Evolutionary conservation across 1,140 invertebrate species (phyloP), one percentile per base, ranked within the genome.

Genomic region (Liolophura sinensis): DNA sequence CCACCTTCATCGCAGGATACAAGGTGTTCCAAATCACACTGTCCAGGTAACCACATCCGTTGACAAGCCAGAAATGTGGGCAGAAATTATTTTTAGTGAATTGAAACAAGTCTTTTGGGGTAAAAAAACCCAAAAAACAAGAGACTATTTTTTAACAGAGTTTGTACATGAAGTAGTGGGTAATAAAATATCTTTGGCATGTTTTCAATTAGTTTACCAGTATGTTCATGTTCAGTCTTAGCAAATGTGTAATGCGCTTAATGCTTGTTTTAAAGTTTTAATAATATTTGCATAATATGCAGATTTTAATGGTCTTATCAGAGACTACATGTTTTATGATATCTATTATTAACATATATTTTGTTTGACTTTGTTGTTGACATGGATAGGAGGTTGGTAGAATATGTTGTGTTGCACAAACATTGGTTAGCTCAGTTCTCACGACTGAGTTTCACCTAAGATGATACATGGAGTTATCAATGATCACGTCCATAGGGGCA

Each of bases 1-100:
- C 96, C 6, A 96, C 96, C 5, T 98, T 96, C 77, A 98, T 98
- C 80, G 95, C 95, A 70, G 95, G 95, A 40, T 97, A 98, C 82
- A 94, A 96, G 82, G 96, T 92, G 0, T 98, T 96, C 83, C 96
- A 98, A 89, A 97, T 98, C 64, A 93, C 94, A 52, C 85, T 98
- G 46, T 95, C 95, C 15, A 90, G 91, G 91, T 92, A 81, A 63
- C 58, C 63, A 15, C n/a, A 22, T 52, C 76, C 16, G 24, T 48
- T 57, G 25, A 9, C 31, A 40, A 40, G 9, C 9, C 3, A 3
- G 7, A 54, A 3, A 24, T 20, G 31, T 40, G 31, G 31, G 31
- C 3, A 40, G 31, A 40, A 40, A 40, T 40, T 40, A 5, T 9
- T 40, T 9, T 40, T 40, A 40, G 9, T 3, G 9, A 40, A 3